A percentile compares a stretch with the other conserved stretches of the same genome.
Conservation (phyloP, 2,888 invertebrate species). For the Dolichopus griseipennis region DNA sequence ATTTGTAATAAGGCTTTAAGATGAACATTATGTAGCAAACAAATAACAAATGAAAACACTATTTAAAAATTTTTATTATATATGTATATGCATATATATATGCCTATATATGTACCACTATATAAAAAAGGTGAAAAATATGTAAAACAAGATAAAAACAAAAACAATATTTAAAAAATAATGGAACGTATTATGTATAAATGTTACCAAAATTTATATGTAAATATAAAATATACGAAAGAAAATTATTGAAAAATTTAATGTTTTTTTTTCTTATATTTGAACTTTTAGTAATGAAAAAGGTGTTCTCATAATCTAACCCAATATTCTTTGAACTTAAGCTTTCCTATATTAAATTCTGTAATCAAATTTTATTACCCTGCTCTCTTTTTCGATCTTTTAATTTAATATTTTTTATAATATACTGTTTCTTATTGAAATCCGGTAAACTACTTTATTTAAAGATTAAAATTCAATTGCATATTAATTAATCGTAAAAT, state of each 20-base stretch:
- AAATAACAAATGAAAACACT: background rate
- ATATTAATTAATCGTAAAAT: no score
- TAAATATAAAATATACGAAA: conserved; percentile 9
- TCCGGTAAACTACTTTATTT: no score
- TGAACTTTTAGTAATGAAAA: no score
- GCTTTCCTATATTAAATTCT: no score
- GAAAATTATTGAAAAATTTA: background rate
- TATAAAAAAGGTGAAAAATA: background rate
- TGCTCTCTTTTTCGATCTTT: no score
- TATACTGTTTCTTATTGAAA: no score
- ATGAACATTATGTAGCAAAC: background rate
- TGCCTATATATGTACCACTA: background rate
- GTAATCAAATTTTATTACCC: no score
- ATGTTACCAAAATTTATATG: conserved; percentile 11
- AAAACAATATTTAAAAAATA: background rate
- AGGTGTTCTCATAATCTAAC: no score
- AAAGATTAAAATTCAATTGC: no score
- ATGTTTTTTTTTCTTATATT: no score
- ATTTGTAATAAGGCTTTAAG: background rate
- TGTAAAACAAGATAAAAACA: background rate
- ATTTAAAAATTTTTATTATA: background rate
- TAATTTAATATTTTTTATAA: no score
- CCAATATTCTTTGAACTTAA: no score
- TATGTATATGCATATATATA: background rate
- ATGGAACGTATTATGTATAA: conserved; percentile 6